phyloP scores from a whole-genome alignment of 2,888 invertebrate genomes.

The Eudasyphora cyanicolor region DNA sequence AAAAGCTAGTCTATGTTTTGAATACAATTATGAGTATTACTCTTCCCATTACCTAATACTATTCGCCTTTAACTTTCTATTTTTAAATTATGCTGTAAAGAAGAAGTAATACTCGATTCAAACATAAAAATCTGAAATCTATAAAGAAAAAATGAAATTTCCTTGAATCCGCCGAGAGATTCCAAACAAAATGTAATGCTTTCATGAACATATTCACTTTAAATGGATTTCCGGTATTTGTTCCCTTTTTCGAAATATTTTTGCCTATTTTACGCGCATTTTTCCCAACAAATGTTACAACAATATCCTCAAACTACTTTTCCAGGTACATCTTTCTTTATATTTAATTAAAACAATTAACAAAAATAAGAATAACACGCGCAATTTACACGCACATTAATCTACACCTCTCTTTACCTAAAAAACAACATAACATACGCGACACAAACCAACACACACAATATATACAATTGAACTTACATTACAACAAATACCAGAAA shows the following conservation, averaged over 20 bases:
- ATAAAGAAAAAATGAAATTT: background rate
- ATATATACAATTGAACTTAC: slow-evolving; percentile 65
- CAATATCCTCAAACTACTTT: slow-evolving; percentile 62
- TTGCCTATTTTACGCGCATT: background rate
- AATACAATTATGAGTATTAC: slow-evolving; percentile 55
- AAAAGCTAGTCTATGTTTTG: slow-evolving; percentile 63
- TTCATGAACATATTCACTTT: background rate
- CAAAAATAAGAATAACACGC: slow-evolving; percentile 66
- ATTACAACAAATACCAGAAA: slow-evolving; percentile 52
- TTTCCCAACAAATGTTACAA: slow-evolving; percentile 2
- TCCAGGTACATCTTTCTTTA: slow-evolving; percentile 38
- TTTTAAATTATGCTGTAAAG: background rate
- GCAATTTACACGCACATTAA: slow-evolving; percentile 68
- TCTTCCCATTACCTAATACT: background rate
- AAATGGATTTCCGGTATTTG: background rate
- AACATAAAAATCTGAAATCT: background rate
- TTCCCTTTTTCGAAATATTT: background rate
- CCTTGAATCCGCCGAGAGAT: background rate
- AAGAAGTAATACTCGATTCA: slow-evolving; percentile 10
- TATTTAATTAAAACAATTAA: slow-evolving; percentile 32
- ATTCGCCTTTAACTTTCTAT: slow-evolving; percentile 2
- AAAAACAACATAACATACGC: slow-evolving; percentile 68
- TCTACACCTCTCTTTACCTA: slow-evolving; percentile 56
- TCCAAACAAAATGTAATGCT: background rate
- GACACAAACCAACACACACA: slow-evolving; percentile 70